Evolutionary conservation across 2,888 invertebrate species (phyloP), one percentile per base, ranked within the genome.

Genomic region (Drosophila imparisetae): DNA sequence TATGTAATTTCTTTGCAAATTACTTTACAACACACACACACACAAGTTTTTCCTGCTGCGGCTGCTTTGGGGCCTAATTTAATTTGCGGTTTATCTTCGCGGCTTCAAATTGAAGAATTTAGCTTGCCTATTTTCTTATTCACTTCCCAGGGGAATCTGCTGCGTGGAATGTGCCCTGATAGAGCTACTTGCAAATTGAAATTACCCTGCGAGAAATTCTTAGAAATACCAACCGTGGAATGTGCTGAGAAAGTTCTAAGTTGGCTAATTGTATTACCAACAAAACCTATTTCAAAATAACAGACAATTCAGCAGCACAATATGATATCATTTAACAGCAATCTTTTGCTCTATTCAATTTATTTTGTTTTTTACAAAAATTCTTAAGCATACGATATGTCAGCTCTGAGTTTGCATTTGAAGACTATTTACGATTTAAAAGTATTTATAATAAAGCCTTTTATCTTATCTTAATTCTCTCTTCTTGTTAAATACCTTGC

Each of bases 1-100:
- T 88, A 87, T 89, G 83, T 83, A 85, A 85, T 85, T 85, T 88
- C 88, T 75, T 89, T 87, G 89, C 86, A 87, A 85, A 87, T 85
- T 80, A 85, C 83, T 88, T 71, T 71, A 80, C 62, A 72, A 55
- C 55, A 55, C 38, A 55, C 11, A 53, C 34, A 6, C 27, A 87
- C 60, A 72, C 71, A 73, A 70, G 66, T 71, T 71, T 80, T 59
- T 61, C 42, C 59, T 42, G 24, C 49, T 45, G 30, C 55, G 49
- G 53, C 55, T 48, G 73, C 71, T 62, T 66, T 67, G 62, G 82
- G 42, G 61, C 66, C 72, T 88, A 85, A 87, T 85, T 86, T 88
- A 89, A 86, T 86, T 89, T 88, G 85, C 64, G 90, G 86, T 71
- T 85, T 74, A 60, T 62, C 55, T 67, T 77, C 55, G 59, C 61